Evolutionary conservation across 2,797 vertebrate species (phyloP), one percentile per base, ranked within the genome.

Genomic region (Acestrorhynchus altus): DNA sequence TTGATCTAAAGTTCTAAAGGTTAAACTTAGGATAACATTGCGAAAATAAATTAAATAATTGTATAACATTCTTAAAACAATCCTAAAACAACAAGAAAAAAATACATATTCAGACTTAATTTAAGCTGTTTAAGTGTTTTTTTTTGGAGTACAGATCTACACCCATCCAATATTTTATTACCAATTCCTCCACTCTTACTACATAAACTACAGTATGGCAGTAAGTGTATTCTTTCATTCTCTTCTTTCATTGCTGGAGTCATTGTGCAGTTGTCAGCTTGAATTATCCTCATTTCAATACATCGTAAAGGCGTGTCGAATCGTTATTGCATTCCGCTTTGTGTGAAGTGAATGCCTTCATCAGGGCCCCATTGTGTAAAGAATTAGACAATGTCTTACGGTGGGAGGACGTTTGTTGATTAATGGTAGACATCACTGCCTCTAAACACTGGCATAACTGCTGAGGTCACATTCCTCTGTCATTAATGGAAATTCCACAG

Each of bases 401-500:
- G 56, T 73, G 26, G 57, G 66, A 69, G 54, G 28, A 73, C 18
- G 20, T 15, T 24, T 6, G 40, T 64, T 74, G 80, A 77, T 74
- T 77, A 81, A 73, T 81, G 74, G 74, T 35, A 44, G 54, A 46
- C 68, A 76, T 81, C 52, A 67, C 44, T 72, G 74, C 81, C 70
- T 80, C 83, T 74, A 86, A 66, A 87, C 61, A 72, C 44, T 68
- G 75, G 82, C 77, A 47, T 67, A 74, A 83, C 47, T n/a, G 10
- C 26, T 72, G 76, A 51, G 83, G 78, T 81, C 72, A 82, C 80
- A 85, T 72, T 85, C 74, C 83, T 76, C 12, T 73, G 49, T 82
- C 84, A 60, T 49, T 81, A 85, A 87, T 71, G 82, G 81, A 84
- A 81, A 86, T 77, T 63, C 54, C 22, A 61, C 28, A 73, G 26